Conservation (phyloP, 2,113 vertebrate genomes). For the Numenius arquata region DNA sequence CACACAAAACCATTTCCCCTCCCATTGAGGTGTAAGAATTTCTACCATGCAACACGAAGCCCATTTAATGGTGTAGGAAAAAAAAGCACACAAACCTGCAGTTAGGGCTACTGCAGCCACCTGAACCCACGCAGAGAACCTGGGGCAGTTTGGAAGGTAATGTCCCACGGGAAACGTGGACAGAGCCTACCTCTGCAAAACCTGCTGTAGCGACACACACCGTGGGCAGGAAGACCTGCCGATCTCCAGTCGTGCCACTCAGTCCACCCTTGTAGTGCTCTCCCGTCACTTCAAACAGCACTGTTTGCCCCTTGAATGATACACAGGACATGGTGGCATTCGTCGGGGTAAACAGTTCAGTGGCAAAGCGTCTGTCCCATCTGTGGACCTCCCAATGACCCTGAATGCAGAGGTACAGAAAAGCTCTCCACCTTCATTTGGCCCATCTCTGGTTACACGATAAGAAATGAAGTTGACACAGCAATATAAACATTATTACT, state of each 20-base stretch:
- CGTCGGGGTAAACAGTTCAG: not conserved
- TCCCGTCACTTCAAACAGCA: not conserved
- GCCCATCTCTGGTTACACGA: not conserved
- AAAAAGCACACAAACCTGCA: not conserved
- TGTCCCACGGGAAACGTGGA: not conserved
- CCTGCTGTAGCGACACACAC: not conserved
- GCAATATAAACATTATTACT: not conserved
- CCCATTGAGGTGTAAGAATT: not conserved
- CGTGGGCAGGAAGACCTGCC: not conserved
- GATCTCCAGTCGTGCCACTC: not conserved
- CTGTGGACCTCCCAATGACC: not conserved
- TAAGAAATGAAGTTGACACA: not conserved
- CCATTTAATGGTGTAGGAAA: fast-evolving
- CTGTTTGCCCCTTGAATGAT: not conserved
- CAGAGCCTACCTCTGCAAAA: not conserved
- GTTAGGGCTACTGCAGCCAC: not conserved
- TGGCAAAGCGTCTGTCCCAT: not conserved
- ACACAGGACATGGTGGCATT: not conserved
- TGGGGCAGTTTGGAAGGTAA: not conserved
- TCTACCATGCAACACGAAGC: not conserved
- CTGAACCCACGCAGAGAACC: not conserved
- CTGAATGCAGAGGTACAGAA: not conserved
- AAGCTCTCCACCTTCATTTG: not conserved
- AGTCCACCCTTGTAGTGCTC: not conserved
- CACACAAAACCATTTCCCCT: not conserved